phyloP scores from a whole-genome alignment of 2,113 vertebrate species.

The Catharus fuscescens region DNA sequence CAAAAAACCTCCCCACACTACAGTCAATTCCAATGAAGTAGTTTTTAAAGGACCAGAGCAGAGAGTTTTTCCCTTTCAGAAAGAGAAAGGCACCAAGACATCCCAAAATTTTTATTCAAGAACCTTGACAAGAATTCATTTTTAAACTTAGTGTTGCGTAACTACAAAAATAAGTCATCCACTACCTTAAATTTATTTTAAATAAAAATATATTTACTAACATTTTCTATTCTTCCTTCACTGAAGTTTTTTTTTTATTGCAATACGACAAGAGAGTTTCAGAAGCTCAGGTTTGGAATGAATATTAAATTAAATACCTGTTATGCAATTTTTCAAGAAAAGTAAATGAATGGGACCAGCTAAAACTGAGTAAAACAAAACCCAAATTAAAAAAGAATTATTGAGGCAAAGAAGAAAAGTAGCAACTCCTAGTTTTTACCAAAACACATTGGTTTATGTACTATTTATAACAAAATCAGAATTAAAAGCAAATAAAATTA shows the following conservation, averaged over 20 bases:
- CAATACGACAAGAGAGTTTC: not conserved
- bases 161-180: not conserved
- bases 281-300: not conserved
- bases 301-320: not conserved
- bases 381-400: accelerated
- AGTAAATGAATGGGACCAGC: not conserved
- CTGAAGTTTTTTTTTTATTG: not conserved
- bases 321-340: not conserved
- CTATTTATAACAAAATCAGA: not conserved
- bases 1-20: not conserved
- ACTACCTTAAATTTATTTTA: not conserved
- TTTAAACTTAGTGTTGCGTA: not conserved
- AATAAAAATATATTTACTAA: not conserved
- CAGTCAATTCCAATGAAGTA: not conserved
- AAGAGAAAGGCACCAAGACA: not conserved
- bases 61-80: not conserved
- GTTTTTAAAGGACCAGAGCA: not conserved
- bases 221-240: not conserved
- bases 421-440: not conserved
- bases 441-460: not conserved
- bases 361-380: not conserved
- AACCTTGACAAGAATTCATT: not conserved
- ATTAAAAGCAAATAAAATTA: not conserved
- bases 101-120: not conserved
- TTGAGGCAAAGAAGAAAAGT: not conserved